Percentiles rank a stretch among this genome's conserved stretches.
These are phyloP conservation scores for Scaptodrosophila lebanonensis DNA, from an alignment of 1,140 invertebrate species.

Conservation along the genomic window DNA sequence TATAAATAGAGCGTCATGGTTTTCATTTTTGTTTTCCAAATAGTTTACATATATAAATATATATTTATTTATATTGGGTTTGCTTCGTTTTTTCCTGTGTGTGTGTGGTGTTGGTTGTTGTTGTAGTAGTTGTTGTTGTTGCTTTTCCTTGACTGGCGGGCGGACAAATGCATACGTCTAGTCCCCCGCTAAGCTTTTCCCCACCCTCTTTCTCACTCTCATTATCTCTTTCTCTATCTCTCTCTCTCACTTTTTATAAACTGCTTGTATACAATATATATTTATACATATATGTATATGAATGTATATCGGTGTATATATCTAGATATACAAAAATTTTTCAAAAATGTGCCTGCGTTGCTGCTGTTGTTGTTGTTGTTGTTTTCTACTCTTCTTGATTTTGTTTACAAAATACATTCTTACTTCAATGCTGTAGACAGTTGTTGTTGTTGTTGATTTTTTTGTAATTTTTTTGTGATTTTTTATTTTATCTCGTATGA, in stretches of 20 bases:
- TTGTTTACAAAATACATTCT: conserved; percentile 54
- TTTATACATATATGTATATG: conserved; percentile 33
- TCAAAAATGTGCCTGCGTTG: conserved; percentile 61
- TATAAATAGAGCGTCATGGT: conserved; percentile 68
- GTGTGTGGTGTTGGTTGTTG: too few species aligned
- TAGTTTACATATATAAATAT: conserved; percentile 69
- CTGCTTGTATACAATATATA: conserved; percentile 47
- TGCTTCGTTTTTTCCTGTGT: conserved; percentile 59
- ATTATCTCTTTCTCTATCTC: conserved; percentile 4
- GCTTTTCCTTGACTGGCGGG: conserved; percentile 32
- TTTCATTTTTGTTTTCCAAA: conserved; percentile 54
- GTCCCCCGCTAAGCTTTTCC: conserved; percentile 24
- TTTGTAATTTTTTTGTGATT: conserved; percentile 39
- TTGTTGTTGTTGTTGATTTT: conserved; percentile 34
- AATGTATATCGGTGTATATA: conserved; percentile 25
- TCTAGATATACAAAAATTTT: conserved; percentile 57
- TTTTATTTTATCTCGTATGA: conserved; percentile 65
- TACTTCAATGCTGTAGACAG: conserved; percentile 21
- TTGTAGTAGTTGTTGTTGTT: conserved; percentile 12
- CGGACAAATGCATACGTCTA: too few species aligned
- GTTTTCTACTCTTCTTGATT: conserved; percentile 18
- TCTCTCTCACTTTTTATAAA: conserved; percentile 14
- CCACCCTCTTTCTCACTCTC: conserved; percentile 33
- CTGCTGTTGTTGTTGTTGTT: conserved; percentile 27
- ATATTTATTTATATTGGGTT: conserved; percentile 44